Evolutionary conservation across 2,888 invertebrate genomes (phyloP).

Genomic region (Chloroclysta siterata): DNA sequence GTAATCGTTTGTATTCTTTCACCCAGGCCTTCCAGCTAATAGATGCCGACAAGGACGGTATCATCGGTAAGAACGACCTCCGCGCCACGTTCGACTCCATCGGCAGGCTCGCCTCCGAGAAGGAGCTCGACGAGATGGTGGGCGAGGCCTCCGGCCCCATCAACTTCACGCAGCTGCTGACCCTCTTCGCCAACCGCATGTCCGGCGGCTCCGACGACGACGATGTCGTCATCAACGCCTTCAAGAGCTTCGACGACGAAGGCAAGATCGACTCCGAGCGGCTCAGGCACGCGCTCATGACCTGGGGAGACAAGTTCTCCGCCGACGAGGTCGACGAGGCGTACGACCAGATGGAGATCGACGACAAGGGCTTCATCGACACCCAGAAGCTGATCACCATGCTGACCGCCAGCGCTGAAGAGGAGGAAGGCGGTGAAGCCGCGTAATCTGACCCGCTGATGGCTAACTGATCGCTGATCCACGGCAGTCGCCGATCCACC

Average conservation of each 20-base stretch:
- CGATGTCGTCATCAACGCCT: conserved; percentile 95
- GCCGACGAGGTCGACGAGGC: conserved; percentile 95
- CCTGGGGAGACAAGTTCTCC: conserved; percentile 97
- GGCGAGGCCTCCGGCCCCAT: conserved; percentile 95
- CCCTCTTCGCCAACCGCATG: conserved; percentile 96
- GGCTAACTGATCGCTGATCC: conserved; percentile 31
- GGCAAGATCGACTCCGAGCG: conserved; percentile 95
- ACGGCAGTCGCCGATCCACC: conserved; percentile 44
- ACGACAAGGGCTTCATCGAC: conserved; percentile 95
- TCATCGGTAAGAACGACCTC: conserved; percentile 95
- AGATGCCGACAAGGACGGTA: conserved; percentile 97
- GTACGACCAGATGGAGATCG: conserved; percentile 96
- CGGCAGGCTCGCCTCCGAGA: conserved; percentile 94
- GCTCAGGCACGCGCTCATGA: conserved; percentile 96
- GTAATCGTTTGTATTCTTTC: neutral
- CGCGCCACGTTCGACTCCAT: conserved; percentile 96
- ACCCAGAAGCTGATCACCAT: conserved; percentile 94
- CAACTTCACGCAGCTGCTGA: conserved; percentile 97
- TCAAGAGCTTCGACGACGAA: conserved; percentile 95
- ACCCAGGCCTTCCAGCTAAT: conserved; percentile 96
- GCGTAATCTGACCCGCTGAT: conserved; percentile 61
- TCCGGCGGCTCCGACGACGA: conserved; percentile 96
- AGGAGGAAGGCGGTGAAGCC: conserved; percentile 88
- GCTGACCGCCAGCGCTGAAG: conserved; percentile 94
- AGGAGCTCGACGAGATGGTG: conserved; percentile 96